Conservation (phyloP, 2,797 vertebrate genomes). For the Sebastes baramenuke region DNA sequence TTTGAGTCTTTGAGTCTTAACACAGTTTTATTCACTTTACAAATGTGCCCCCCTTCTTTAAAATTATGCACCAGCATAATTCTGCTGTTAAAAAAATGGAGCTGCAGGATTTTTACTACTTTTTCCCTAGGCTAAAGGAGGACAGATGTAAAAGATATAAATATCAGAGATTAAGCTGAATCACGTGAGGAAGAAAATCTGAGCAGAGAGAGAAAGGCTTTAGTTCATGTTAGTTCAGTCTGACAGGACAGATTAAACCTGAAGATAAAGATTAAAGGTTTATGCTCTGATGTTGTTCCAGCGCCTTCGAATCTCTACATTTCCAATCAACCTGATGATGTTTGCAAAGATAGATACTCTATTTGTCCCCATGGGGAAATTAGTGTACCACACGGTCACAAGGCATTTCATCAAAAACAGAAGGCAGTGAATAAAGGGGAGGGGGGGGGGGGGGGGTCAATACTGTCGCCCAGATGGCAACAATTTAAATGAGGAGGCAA, state of each 20-base stretch:
- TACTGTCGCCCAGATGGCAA: no score
- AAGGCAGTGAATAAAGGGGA: no score
- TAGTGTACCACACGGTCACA: no score
- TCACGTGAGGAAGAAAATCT: neutral
- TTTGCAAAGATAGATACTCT: neutral
- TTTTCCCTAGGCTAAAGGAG: neutral
- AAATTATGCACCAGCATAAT: neutral
- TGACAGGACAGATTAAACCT: slow-evolving; percentile 12
- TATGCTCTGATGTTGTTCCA: slow-evolving; percentile 26
- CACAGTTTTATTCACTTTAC: neutral
- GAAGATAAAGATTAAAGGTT: slow-evolving; percentile 11
- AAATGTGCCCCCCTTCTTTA: neutral
- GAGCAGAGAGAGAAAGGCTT: neutral
- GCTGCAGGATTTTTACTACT: neutral
- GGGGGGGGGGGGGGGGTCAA: no score
- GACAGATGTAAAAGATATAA: neutral
- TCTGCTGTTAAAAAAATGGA: neutral
- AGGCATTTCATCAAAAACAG: no score
- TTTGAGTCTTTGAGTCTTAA: neutral
- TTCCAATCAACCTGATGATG: neutral
- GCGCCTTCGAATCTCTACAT: neutral
- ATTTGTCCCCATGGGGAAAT: no score
- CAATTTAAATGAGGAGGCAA: no score
- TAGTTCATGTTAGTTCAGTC: neutral
- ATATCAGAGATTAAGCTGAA: neutral